These are phyloP conservation scores for Drosophila multiciliata DNA, from an alignment of 2,888 invertebrate species.

Conservation along the genomic window DNA sequence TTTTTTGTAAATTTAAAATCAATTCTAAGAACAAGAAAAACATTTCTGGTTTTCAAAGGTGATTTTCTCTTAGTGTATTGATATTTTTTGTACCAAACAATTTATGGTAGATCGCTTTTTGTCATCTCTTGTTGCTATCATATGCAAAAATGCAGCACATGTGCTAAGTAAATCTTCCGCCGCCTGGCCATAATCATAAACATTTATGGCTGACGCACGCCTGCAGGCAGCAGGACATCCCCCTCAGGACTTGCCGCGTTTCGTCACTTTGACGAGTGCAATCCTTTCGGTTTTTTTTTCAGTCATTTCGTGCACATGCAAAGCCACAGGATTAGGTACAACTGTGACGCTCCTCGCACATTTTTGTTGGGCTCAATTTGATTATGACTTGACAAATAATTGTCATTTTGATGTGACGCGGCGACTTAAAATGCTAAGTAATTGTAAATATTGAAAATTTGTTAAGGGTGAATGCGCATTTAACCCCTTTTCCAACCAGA, in stretches of 20 bases:
- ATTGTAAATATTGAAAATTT: constrained; percentile 79
- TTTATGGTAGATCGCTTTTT: not conserved
- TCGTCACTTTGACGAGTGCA: constrained; percentile 77
- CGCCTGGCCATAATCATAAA: constrained; percentile 84
- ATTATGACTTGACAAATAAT: constrained; percentile 82
- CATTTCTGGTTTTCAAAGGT: not conserved
- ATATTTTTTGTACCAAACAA: not conserved
- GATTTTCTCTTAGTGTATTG: fast-evolving
- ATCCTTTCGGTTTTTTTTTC: constrained; percentile 55
- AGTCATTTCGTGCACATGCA: constrained; percentile 55
- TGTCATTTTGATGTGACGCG: constrained; percentile 78
- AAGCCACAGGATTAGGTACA: constrained; percentile 79
- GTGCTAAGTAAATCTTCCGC: constrained; percentile 78
- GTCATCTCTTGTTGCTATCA: constrained; percentile 61
- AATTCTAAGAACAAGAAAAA: not conserved
- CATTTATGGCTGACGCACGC: constrained; percentile 83
- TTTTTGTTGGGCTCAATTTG: constrained; percentile 66
- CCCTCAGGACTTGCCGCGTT: constrained; percentile 37
- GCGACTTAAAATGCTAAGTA: constrained; percentile 77
- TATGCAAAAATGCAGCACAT: constrained; percentile 78
- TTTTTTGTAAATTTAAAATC: too few species aligned
- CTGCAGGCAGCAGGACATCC: constrained; percentile 61
- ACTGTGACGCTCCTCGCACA: constrained; percentile 62
- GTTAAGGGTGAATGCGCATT: constrained; percentile 39
- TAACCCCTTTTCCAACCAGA: constrained; percentile 59